These are phyloP conservation scores for Stramonita haemastoma DNA, from an alignment of 2,888 invertebrate genomes.

Conservation along the genomic window DNA sequence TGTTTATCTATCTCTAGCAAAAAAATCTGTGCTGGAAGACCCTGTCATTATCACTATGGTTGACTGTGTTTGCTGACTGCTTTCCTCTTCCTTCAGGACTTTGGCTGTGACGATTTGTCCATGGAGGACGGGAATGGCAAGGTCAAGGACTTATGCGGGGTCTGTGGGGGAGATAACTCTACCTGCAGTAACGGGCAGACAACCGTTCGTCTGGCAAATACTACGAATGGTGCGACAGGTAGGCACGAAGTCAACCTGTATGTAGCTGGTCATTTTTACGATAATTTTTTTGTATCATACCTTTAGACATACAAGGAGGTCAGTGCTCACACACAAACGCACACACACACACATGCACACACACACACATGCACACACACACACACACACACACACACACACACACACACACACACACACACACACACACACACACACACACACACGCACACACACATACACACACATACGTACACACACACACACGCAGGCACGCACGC, in stretches of 20 bases:
- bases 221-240: background rate
- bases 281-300: too few relatives aligned
- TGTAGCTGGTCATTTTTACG: too few relatives aligned
- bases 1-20: too few relatives aligned
- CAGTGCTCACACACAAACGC: too few relatives aligned
- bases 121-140: background rate
- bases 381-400: background rate
- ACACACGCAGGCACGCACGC: too few relatives aligned
- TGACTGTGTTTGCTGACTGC: too few relatives aligned
- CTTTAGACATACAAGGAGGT: too few relatives aligned
- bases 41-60: too few relatives aligned
- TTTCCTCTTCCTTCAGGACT: background rate
- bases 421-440: background rate
- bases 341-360: constrained; percentile 1
- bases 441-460: background rate
- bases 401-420: background rate
- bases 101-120: background rate
- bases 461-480: too few relatives aligned
- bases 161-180: background rate
- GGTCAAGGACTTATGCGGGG: constrained; percentile 1
- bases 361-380: constrained; percentile 17
- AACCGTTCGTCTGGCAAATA: background rate
- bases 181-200: background rate
- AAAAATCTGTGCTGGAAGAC: too few relatives aligned
- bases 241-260: background rate